A percentile compares a stretch with the other conserved stretches of the same genome.
Conservation (phyloP, 2,113 vertebrate species). For the Phainopepla nitens region DNA sequence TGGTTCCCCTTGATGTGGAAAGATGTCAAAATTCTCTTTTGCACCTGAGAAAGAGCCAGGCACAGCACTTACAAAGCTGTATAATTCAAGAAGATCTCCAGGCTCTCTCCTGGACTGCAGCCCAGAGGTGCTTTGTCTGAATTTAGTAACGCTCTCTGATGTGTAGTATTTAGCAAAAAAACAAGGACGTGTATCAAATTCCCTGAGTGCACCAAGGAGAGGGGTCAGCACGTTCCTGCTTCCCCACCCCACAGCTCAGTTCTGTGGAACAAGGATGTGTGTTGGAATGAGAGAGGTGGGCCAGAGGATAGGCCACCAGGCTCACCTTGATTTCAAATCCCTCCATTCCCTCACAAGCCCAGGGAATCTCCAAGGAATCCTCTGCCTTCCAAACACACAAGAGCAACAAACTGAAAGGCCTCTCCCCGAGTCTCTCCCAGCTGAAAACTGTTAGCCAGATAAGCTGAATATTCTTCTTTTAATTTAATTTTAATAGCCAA, state of each 20-base stretch:
- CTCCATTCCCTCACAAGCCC: not conserved
- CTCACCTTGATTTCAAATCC: not conserved
- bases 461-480: not conserved
- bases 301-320: not conserved
- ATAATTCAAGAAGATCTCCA: not conserved
- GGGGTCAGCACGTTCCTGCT: not conserved
- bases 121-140: not conserved
- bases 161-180: not conserved
- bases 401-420: not conserved
- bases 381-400: not conserved
- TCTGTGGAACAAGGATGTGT: not conserved
- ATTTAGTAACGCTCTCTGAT: not conserved
- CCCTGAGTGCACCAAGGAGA: not conserved
- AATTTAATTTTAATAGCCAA: not conserved
- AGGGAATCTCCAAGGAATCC: not conserved
- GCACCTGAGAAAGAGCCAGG: not conserved
- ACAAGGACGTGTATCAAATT: not conserved
- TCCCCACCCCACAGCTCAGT: accelerated
- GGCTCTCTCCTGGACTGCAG: not conserved
- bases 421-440: not conserved
- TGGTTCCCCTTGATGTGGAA: not conserved
- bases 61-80: not conserved
- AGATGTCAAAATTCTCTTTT: not conserved
- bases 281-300: not conserved
- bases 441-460: not conserved